Percentiles rank a stretch among this genome's conserved stretches.
Conservation (phyloP, 1,140 invertebrate genomes). For the roundworm (Caenorhabditis elegans) region WBcel235 BX284603.4:7169001-7169500, state of each 20-base stretch:
- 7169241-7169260: constrained; percentile 45
- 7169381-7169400: constrained; percentile 46
- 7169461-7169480: constrained; percentile 41
- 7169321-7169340: constrained; percentile 46
- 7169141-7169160: constrained; percentile 34
- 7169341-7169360: constrained; percentile 41
- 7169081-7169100: constrained; percentile 26
- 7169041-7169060: constrained; percentile 48
- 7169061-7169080: constrained; percentile 38
- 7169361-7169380: constrained; percentile 45
- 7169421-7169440: constrained; percentile 42
- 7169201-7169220: constrained; percentile 46
- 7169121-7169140: neutral
- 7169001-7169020: constrained; percentile 35
- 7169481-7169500: constrained; percentile 48
- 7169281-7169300: constrained; percentile 46
- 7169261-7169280: constrained; percentile 49
- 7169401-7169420: constrained; percentile 46
- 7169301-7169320: constrained; percentile 44
- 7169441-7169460: constrained; percentile 41
- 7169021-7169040: constrained; percentile 44
- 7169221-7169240: constrained; percentile 42
- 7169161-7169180: constrained; percentile 42
- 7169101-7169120: neutral
- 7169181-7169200: constrained; percentile 44